Base-by-base conservation (phyloP, 2,113 vertebrate genomes). In the Poeciliopsis retropinna region DNA sequence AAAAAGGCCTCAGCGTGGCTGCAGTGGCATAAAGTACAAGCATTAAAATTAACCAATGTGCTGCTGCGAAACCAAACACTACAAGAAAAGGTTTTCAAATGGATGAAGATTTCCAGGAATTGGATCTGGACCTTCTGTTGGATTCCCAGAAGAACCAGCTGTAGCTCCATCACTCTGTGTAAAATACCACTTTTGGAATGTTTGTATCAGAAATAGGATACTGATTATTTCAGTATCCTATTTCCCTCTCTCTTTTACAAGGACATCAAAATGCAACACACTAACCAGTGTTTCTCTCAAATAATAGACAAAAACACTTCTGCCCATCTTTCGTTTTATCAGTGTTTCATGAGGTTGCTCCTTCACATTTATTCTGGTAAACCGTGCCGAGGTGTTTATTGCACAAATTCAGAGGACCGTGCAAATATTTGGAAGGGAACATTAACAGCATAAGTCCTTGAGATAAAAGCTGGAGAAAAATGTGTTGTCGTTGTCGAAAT, bases 1-100 rank as follows among this genome's bases (percentile, higher is more conserved):
- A 67, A 80, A 79, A 62, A 66, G 57, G 57, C 32, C 15, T 67
- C 44, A 22, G 60, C 39, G 54, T 47, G 64, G 39, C 22, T 4
- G 17, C 25, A n/a, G 62, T 25, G 62, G 51, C 51, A 32, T n/a
- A 29, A 2, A 39, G 22, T 12, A 28, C 13, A 60, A 28, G 32
- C 31, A 51, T 73, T 47, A 60, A 71, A 79, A 73, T 73, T 41
- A 75, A 73, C 67, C 30, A 64, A 19, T 30, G 27, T 29, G 34
- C 1, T 64, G 71, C 29, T 2, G 25, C 30, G 28, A 71, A 67
- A 64, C 3, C 37, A 31, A 22, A 76, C 22, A 54, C 14, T 51
- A 14, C 29, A 37, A 47, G 32, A 51, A 72, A 78, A 75, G 31
- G 41, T 4, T 1, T 64, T 63, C 1, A 44, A 60, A 66, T 72